Evolutionary conservation across 2,797 vertebrate species (phyloP), one percentile per base, ranked within the genome.

Genomic region (Myoxocephalus aenaeus): DNA sequence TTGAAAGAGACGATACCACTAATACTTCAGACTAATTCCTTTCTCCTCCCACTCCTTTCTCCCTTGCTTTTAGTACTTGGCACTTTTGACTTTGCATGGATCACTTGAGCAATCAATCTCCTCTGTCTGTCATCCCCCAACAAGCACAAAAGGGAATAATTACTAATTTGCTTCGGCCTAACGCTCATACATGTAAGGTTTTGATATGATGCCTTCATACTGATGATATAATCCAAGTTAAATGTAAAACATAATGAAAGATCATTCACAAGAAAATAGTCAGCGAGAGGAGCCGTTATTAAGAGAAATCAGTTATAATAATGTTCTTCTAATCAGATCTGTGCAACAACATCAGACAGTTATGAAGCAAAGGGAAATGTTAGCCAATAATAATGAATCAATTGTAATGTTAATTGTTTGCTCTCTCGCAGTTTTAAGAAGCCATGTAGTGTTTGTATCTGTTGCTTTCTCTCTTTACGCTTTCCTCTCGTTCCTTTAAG

Each of bases 41-140:
- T 29, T 70, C 36, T 71, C 20, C 53, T 63, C 38, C n/a, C 14
- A 17, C 18, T 1, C 12, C 22, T 68, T 67, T 27, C 14, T 17
- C 5, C 11, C n/a, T 63, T 3, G 36, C 61, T 72, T 80, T 69
- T 40, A 54, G 40, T 56, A 11, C 14, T 36, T 0, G 22, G 2
- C 10, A 27, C 7, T 56, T 20, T 44, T 61, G 56, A 83, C 78
- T 77, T 69, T 74, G 68, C 75, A 79, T 56, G 69, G 8, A 75
- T 40, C 25, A 2, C 14, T 61, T 1, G 20, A 62, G 20, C 36
- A 7, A 7, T 51, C 38, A 65, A 0, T 56, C 27, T 73, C 10
- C 5, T 69, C n/a, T 7, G 9, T 56, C 38, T 54, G 29, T 56
- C 46, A 8, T 29, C 29, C n/a, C 44, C 5, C 9, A 34, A 9